Conservation (phyloP, 2,113 vertebrate genomes). For the Riparia riparia region DNA sequence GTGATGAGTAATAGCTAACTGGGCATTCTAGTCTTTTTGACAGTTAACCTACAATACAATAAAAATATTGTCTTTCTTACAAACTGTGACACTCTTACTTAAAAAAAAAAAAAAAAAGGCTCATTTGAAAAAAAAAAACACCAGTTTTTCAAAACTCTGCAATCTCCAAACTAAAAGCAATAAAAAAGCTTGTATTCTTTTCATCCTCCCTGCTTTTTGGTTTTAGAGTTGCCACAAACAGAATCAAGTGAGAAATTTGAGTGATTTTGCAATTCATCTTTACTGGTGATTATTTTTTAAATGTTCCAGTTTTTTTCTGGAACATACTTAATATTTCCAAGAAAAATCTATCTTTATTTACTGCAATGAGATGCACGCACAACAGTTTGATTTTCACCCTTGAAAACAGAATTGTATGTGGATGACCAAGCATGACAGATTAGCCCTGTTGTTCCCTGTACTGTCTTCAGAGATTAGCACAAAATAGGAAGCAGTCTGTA, state of each 20-base stretch:
- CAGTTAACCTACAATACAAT: background rate
- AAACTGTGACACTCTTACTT: background rate
- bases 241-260: background rate
- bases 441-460: background rate
- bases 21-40: background rate
- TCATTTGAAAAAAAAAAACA: background rate
- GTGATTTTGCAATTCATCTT: background rate
- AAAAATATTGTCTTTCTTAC: background rate
- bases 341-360: background rate
- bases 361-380: background rate
- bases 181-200: background rate
- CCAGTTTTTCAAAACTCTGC: background rate
- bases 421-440: background rate
- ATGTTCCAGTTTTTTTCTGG: background rate
- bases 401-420: background rate
- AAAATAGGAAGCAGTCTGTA: background rate
- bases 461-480: background rate
- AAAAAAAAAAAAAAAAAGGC: background rate
- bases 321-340: background rate
- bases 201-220: background rate
- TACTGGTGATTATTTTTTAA: background rate
- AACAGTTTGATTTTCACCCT: background rate
- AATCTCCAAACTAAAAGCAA: background rate
- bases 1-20: fast-evolving
- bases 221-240: background rate